phyloP scores from a whole-genome alignment of 92 coral and sea anemone species.

The Zoanthus gigantus region DNA sequence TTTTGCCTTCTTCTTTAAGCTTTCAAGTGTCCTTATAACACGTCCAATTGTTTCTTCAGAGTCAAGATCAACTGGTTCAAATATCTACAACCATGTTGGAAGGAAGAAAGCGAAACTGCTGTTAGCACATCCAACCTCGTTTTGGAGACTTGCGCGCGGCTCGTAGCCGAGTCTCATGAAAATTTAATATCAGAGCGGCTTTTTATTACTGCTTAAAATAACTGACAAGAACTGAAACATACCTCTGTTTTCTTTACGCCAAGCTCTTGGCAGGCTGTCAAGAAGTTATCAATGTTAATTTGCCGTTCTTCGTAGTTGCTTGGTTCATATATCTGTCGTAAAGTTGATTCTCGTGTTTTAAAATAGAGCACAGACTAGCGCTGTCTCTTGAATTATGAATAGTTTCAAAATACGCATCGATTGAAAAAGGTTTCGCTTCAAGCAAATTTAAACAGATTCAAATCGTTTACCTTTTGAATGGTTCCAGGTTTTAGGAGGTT shows the following conservation, averaged over 20 bases:
- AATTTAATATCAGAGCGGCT: conserved; percentile 71
- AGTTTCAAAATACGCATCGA: conserved; percentile 64
- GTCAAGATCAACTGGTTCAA: conserved; percentile 73
- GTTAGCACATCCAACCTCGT: conserved; percentile 47
- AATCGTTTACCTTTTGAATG: conserved; percentile 74
- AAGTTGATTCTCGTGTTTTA: conserved; percentile 14
- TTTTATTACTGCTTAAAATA: conserved; percentile 66
- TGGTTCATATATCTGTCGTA: conserved; percentile 72
- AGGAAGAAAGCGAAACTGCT: conserved; percentile 21
- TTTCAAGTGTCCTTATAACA: conserved; percentile 75
- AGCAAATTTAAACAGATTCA: conserved; percentile 15
- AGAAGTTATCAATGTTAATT: conserved; percentile 66
- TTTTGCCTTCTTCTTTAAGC: conserved; percentile 75
- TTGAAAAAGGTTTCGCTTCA: conserved; percentile 47
- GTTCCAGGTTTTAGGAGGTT: conserved; percentile 78
- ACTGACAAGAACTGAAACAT: conserved; percentile 60
- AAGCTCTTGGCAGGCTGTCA: conserved; percentile 85
- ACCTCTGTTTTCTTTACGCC: conserved; percentile 84
- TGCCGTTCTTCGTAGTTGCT: conserved; percentile 68
- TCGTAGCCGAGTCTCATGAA: conserved; percentile 72
- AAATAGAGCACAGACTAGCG: neutral
- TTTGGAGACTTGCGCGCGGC: conserved; percentile 45
- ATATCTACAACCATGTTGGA: conserved; percentile 68
- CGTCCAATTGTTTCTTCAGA: conserved; percentile 67
- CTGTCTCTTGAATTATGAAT: conserved; percentile 2